These are phyloP conservation scores for Myioborus melanocephalus DNA, from an alignment of 2,797 vertebrate species.

Conservation along the genomic window DNA sequence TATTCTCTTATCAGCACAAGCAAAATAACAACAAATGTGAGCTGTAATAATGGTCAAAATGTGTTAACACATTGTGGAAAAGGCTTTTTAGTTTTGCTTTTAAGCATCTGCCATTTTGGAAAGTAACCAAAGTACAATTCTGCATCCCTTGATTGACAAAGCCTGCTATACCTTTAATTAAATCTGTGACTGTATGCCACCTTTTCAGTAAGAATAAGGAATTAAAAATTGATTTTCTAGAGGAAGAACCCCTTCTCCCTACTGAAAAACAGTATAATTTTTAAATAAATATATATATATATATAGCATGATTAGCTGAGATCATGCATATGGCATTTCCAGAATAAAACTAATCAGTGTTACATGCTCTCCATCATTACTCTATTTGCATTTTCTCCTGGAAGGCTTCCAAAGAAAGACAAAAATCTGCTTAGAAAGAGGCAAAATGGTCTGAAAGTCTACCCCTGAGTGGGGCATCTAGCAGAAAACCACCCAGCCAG, in stretches of 20 bases:
- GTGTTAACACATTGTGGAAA: constrained; percentile 19
- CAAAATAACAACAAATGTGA: neutral
- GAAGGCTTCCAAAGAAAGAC: constrained; percentile 17
- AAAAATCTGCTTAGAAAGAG: neutral
- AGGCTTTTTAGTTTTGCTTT: constrained; percentile 21
- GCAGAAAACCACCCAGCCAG: neutral
- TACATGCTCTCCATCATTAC: neutral
- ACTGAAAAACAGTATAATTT: neutral
- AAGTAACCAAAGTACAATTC: constrained; percentile 42
- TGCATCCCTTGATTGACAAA: constrained; percentile 51
- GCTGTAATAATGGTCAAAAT: constrained; percentile 33
- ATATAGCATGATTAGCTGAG: constrained; percentile 5
- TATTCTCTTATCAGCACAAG: constrained; percentile 14
- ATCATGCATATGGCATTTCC: constrained; percentile 18
- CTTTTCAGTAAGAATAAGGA: constrained; percentile 25
- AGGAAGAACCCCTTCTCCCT: neutral
- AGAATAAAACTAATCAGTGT: constrained; percentile 52
- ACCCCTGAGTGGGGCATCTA: neutral
- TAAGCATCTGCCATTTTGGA: constrained; percentile 64
- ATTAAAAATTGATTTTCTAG: constrained; percentile 14
- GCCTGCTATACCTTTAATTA: constrained; percentile 60
- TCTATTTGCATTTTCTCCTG: constrained; percentile 56
- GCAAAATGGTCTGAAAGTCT: neutral
- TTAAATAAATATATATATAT: neutral
- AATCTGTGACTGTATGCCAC: neutral